phyloP scores from a whole-genome alignment of 2,888 invertebrate species.

The Cheilosia urbana region DNA sequence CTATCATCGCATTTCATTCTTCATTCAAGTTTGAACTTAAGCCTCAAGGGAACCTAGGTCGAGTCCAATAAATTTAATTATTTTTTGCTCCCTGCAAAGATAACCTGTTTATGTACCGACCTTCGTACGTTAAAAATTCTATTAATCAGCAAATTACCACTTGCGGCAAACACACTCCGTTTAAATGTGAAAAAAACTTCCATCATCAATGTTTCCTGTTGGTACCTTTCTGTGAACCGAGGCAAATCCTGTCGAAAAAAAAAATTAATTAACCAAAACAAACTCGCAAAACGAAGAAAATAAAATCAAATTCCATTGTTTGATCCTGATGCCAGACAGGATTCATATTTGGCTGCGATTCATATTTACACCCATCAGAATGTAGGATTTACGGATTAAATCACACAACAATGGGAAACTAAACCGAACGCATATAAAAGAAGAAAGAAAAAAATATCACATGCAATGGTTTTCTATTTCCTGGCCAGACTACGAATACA shows the following conservation, averaged over 20 bases:
- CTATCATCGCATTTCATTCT: too few species aligned
- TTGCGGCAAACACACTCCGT: too few species aligned
- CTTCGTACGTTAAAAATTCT: too few species aligned
- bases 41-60: too few species aligned
- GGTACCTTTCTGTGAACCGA: neutral
- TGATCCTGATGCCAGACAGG: slow-evolving; percentile 8
- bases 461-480: slow-evolving; percentile 66
- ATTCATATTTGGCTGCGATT: slow-evolving; percentile 62
- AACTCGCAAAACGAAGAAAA: neutral
- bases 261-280: neutral
- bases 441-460: slow-evolving; percentile 6
- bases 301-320: slow-evolving; percentile 32
- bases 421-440: neutral
- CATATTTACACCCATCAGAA: slow-evolving; percentile 42
- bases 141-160: too few species aligned
- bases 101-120: too few species aligned
- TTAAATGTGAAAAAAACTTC: neutral
- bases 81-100: too few species aligned
- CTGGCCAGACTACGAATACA: slow-evolving; percentile 47
- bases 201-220: slow-evolving; percentile 16
- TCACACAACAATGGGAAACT: neutral
- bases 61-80: too few species aligned
- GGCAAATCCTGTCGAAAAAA: neutral
- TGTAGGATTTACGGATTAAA: slow-evolving; percentile 42
- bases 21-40: too few species aligned